Base-by-base conservation (phyloP, 2,888 invertebrate species). In the Lasiommata megera region DNA sequence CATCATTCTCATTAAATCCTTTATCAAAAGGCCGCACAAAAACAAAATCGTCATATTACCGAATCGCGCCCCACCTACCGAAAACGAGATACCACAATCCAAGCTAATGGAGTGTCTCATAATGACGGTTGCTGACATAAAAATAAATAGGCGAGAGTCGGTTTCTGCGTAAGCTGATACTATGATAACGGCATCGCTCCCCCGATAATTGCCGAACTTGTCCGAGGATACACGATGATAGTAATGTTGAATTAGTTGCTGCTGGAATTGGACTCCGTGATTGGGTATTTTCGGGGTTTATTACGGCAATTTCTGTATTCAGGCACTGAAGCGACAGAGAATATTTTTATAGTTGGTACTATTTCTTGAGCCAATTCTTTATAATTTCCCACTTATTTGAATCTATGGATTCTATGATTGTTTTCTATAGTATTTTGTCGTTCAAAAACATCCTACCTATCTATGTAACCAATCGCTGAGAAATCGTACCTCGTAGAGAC, bases 101-200 rank as follows among this genome's bases (percentile, higher is more conserved):
- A 80, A 90, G 85, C 88, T 90, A 90, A 90, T 90, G 90, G 90
- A 90, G 90, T 90, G 89, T 89, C 89, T 87, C 88, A 88, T 89
- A 88, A 90, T 89, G 90, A 88, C 88, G 88, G 88, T 88, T 88
- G 88, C 88, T 89, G 90, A 90, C 90, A 90, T 90, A 90, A 90
- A 90, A 90, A 90, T 89, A 90, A 90, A 90, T 90, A 90, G 90
- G 86, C 88, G 81, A 88, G 89, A 88, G 82, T 89, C 90, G 81
- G 90, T 89, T 89, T 89, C 89, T 89, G 85, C 85, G 90, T 90
- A 90, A 90, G 90, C 88, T 85, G 90, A 90, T 90, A 90, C 90
- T 90, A 88, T 90, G 90, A 90, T 90, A 90, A 90, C 90, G 89
- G 85, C 85, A 83, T 84, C 83, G 82, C 84, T 81, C 87, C 88